Conservation (phyloP, 2,888 invertebrate genomes). For the Lomographa bimaculata region DNA sequence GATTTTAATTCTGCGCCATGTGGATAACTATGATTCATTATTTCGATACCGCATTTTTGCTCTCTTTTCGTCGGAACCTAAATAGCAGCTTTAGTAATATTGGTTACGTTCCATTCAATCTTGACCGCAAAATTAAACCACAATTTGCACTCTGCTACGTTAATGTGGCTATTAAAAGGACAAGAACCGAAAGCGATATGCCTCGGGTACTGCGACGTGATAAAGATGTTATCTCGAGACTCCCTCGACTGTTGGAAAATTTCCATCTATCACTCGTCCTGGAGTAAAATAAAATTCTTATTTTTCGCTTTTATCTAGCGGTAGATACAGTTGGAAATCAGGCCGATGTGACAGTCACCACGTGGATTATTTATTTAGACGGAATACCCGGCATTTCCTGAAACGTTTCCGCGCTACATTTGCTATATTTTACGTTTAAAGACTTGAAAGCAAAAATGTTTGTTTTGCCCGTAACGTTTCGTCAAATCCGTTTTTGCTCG, state of each 20-base stretch:
- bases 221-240: conserved; percentile 23
- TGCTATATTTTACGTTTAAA: conserved; percentile 1
- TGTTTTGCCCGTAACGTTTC: conserved; percentile 7
- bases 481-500: conserved; percentile 14
- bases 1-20: conserved; percentile 20
- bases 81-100: conserved; percentile 11
- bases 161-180: conserved; percentile 19
- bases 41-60: conserved; percentile 27
- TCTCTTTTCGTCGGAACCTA: conserved; percentile 10
- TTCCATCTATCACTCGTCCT: conserved; percentile 29
- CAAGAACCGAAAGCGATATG: conserved; percentile 22
- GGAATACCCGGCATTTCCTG: conserved; percentile 8
- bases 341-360: conserved; percentile 23
- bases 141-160: conserved; percentile 17
- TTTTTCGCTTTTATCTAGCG: conserved; percentile 24
- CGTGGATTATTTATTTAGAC: conserved; percentile 21
- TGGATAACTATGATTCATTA: conserved; percentile 28
- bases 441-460: conserved; percentile 6
- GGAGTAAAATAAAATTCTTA: conserved; percentile 19
- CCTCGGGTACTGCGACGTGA: conserved; percentile 22
- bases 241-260: conserved; percentile 24
- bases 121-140: conserved; percentile 20
- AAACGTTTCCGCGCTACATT: neutral
- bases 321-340: conserved; percentile 21
- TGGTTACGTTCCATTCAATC: conserved; percentile 11